Percentiles rank a stretch among this genome's conserved stretches.
These are phyloP conservation scores for Agrypnus murinus DNA, from an alignment of 2,888 invertebrate species.

Conservation along the genomic window DNA sequence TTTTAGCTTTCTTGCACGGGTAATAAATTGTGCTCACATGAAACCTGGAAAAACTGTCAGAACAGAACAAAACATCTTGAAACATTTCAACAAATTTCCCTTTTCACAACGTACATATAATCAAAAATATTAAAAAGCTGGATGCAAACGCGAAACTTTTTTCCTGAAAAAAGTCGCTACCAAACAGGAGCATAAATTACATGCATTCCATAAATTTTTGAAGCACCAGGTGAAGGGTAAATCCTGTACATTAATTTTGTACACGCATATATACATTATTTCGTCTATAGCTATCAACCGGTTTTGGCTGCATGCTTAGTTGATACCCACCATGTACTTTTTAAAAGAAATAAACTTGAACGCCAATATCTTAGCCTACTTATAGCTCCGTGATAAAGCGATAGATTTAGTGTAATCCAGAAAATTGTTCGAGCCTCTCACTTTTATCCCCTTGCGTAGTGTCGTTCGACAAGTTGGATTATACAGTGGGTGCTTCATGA, in stretches of 20 bases:
- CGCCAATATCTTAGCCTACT: conserved; percentile 8
- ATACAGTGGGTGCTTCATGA: background rate
- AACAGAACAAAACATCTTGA: too few species aligned
- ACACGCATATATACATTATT: background rate
- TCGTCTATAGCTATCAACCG: background rate
- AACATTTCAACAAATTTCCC: too few species aligned
- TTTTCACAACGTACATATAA: too few species aligned
- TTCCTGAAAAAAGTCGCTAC: too few species aligned
- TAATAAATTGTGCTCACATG: too few species aligned
- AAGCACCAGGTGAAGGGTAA: conserved; percentile 1
- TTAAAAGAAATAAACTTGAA: background rate
- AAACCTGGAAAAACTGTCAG: too few species aligned
- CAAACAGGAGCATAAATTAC: conserved; percentile 7
- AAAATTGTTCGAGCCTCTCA: conserved; percentile 16
- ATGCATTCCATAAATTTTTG: background rate
- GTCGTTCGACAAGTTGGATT: background rate
- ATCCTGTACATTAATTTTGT: background rate
- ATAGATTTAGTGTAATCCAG: conserved; percentile 15
- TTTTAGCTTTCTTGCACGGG: too few species aligned
- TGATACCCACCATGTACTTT: background rate
- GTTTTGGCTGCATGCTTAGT: background rate
- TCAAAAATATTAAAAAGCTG: too few species aligned
- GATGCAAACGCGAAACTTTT: too few species aligned
- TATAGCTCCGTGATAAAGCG: conserved; percentile 1
- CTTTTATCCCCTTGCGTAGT: conserved; percentile 3